These are phyloP conservation scores for Drosophila koepferae DNA, from an alignment of 2,888 invertebrate species.

Conservation along the genomic window DNA sequence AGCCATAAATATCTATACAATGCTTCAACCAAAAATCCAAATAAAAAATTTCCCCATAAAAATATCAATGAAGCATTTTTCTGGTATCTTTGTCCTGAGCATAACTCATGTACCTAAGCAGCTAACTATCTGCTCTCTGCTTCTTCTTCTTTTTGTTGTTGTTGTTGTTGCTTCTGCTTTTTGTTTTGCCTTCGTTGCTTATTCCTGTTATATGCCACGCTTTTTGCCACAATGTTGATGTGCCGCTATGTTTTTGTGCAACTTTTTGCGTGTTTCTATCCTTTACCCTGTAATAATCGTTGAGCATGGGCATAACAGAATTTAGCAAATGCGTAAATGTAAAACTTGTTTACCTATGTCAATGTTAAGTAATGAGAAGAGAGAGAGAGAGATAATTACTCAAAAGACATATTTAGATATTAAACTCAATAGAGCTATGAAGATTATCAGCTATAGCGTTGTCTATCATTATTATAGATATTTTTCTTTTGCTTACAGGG, in stretches of 20 bases:
- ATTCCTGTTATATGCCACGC: constrained; percentile 14
- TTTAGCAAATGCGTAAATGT: not conserved
- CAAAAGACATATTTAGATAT: too few species aligned
- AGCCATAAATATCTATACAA: constrained; percentile 64
- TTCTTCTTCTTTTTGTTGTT: constrained; percentile 14
- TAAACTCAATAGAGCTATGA: too few species aligned
- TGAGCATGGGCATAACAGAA: not conserved
- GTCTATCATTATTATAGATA: too few species aligned
- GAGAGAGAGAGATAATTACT: too few species aligned
- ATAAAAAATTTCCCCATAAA: constrained; percentile 63
- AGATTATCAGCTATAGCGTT: too few species aligned
- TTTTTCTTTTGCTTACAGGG: not conserved
- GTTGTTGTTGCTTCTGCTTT: constrained; percentile 3
- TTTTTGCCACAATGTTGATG: constrained; percentile 35
- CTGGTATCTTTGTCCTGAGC: constrained; percentile 44
- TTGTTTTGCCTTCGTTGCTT: constrained; percentile 3
- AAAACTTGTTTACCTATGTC: not conserved
- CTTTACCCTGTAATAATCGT: not conserved
- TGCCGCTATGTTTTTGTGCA: constrained; percentile 26
- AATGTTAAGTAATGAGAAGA: too few species aligned
- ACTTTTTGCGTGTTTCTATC: constrained; percentile 13
- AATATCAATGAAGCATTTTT: constrained; percentile 73
- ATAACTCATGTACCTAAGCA: constrained; percentile 46
- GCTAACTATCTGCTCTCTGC: constrained; percentile 30
- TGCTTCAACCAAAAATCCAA: constrained; percentile 42